Conservation (phyloP, 2,888 invertebrate species). For the Fissipunctia ypsillon region DNA sequence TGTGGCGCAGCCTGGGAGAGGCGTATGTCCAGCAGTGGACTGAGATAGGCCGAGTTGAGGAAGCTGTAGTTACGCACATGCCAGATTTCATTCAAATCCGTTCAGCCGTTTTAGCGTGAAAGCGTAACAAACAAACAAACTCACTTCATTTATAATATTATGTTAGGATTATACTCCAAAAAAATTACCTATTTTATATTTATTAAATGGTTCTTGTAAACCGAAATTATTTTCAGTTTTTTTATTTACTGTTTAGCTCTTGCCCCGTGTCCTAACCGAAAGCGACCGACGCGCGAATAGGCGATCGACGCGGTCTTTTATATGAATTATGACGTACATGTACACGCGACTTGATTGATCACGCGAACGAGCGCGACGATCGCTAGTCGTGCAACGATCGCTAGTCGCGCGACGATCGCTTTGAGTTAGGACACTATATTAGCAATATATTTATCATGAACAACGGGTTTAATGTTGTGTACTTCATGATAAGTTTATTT, state of each 20-base stretch:
- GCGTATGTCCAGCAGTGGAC: too few relatives aligned
- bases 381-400: not conserved
- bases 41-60: too few relatives aligned
- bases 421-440: not conserved
- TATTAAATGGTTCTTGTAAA: not conserved
- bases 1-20: too few relatives aligned
- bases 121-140: too few relatives aligned
- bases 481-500: not conserved
- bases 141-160: too few relatives aligned
- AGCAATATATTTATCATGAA: not conserved
- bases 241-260: not conserved
- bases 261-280: not conserved
- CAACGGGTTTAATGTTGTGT: not conserved
- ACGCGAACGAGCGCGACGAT: not conserved
- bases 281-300: not conserved
- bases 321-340: not conserved
- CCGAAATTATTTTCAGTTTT: not conserved
- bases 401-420: not conserved
- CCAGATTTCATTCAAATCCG: too few relatives aligned
- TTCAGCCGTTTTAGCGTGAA: too few relatives aligned
- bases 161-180: too few relatives aligned
- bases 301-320: not conserved
- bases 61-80: too few relatives aligned
- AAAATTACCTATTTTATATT: not conserved
- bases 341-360: not conserved